phyloP scores from a whole-genome alignment of 2,113 vertebrate species.

The Ariopsis seemanni region DNA sequence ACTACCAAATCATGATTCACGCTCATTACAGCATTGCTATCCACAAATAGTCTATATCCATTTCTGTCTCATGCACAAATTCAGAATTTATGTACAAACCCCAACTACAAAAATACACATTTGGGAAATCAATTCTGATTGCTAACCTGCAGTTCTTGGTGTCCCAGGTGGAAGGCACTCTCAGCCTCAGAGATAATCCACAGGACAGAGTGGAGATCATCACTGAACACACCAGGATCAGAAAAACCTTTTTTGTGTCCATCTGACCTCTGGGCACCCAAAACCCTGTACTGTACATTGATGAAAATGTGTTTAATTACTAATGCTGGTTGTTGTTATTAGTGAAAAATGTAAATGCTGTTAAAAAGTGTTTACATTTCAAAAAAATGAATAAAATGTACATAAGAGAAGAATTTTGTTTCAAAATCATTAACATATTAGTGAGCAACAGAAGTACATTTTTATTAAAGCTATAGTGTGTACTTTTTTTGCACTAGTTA shows the following conservation, averaged over 20 bases:
- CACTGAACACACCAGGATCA: slow-evolving; percentile 37
- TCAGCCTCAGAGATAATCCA: slow-evolving; percentile 65
- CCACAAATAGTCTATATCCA: no score
- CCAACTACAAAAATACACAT: neutral
- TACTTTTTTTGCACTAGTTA: neutral
- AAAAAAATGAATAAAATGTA: neutral
- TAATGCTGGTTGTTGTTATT: neutral
- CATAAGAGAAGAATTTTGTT: neutral
- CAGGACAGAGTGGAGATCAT: slow-evolving; percentile 64
- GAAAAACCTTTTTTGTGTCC: slow-evolving; percentile 34
- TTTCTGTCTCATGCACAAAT: no score
- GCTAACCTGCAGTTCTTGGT: slow-evolving; percentile 70
- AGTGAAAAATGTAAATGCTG: neutral
- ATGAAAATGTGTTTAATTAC: neutral
- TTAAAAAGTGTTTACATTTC: neutral
- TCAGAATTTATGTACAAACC: neutral
- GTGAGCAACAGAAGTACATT: neutral
- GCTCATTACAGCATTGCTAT: no score
- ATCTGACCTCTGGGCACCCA: slow-evolving; percentile 46
- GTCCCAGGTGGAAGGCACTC: slow-evolving; percentile 62
- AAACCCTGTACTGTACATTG: slow-evolving; percentile 61
- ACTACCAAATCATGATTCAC: no score
- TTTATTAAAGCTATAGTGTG: neutral
- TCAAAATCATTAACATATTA: neutral
- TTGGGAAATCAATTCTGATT: neutral